Conservation (phyloP, 2,113 vertebrate species). For the Callipepla californica region DNA sequence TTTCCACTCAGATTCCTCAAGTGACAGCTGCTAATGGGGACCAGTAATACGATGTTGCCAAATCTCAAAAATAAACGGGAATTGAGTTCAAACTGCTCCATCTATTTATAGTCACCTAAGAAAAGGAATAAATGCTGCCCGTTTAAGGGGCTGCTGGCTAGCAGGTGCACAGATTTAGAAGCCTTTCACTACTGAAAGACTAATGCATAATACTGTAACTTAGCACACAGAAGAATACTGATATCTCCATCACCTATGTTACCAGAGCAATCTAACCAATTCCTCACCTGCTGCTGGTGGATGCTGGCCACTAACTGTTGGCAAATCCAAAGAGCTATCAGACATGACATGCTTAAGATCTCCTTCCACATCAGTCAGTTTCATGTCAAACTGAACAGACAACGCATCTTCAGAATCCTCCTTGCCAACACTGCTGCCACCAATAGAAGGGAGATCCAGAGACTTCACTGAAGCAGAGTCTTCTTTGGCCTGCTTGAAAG, state of each 20-base stretch:
- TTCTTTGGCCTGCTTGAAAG: slow-evolving; percentile 95
- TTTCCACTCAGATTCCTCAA: slow-evolving; percentile 10
- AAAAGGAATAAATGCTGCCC: slow-evolving; percentile 50
- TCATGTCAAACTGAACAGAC: slow-evolving; percentile 99
- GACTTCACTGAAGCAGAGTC: slow-evolving; percentile 96
- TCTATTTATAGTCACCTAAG: slow-evolving; percentile 51
- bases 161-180: slow-evolving; percentile 43
- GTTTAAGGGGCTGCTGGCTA: slow-evolving; percentile 52
- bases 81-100: slow-evolving; percentile 46
- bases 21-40: slow-evolving; percentile 41
- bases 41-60: slow-evolving; percentile 1
- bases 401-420: slow-evolving; percentile 97
- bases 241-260: slow-evolving; percentile 66
- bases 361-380: slow-evolving; percentile 95
- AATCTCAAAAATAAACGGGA: slow-evolving; percentile 50
- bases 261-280: slow-evolving; percentile 99
- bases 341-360: slow-evolving; percentile 99
- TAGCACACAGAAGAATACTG: slow-evolving; percentile 37
- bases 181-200: slow-evolving; percentile 46
- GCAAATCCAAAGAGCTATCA: slow-evolving; percentile 99
- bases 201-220: slow-evolving; percentile 67
- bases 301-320: slow-evolving; percentile 95
- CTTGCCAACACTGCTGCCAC: slow-evolving; percentile 95
- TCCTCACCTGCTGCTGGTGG: slow-evolving; percentile 99
- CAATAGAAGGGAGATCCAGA: slow-evolving; percentile 95